Evolutionary conservation across 2,797 vertebrate genomes (phyloP).

Genomic region (Tokudaia muenninki): DNA sequence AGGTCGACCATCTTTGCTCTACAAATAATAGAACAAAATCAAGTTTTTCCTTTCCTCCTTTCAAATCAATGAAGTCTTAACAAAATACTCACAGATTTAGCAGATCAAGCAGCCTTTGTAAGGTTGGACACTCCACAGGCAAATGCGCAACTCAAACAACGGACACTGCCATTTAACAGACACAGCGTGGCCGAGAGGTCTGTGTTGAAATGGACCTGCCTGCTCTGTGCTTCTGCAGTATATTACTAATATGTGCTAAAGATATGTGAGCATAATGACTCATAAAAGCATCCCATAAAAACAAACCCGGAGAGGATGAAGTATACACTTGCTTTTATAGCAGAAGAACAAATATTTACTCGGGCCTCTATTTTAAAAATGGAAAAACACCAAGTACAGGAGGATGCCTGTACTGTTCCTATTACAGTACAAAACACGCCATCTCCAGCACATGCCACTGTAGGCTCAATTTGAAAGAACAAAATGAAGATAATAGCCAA

Average conservation of each 20-base stretch:
- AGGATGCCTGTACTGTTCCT: background rate
- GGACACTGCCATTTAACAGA: background rate
- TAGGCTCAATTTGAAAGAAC: background rate
- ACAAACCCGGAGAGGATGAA: background rate
- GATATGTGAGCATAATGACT: background rate
- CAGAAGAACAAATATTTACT: constrained; percentile 37
- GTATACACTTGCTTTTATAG: background rate
- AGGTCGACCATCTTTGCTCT: constrained; percentile 97
- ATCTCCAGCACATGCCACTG: background rate
- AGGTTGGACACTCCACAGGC: background rate
- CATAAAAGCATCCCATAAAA: background rate
- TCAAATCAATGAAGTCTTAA: constrained; percentile 46
- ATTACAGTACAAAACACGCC: background rate
- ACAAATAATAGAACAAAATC: constrained; percentile 69
- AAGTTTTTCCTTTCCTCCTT: background rate
- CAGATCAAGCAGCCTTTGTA: constrained; percentile 27
- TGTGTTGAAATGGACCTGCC: background rate
- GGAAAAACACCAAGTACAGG: background rate
- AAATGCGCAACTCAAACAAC: constrained; percentile 2
- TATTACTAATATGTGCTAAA: constrained; percentile 20
- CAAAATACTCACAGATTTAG: constrained; percentile 49
- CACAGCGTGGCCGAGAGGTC: background rate
- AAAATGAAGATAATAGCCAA: background rate
- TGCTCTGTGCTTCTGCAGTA: background rate
- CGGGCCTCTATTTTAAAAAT: background rate